Evolutionary conservation across 2,797 vertebrate genomes (phyloP), one percentile per base, ranked within the genome.

Genomic region (Poeciliopsis paucimaculata): DNA sequence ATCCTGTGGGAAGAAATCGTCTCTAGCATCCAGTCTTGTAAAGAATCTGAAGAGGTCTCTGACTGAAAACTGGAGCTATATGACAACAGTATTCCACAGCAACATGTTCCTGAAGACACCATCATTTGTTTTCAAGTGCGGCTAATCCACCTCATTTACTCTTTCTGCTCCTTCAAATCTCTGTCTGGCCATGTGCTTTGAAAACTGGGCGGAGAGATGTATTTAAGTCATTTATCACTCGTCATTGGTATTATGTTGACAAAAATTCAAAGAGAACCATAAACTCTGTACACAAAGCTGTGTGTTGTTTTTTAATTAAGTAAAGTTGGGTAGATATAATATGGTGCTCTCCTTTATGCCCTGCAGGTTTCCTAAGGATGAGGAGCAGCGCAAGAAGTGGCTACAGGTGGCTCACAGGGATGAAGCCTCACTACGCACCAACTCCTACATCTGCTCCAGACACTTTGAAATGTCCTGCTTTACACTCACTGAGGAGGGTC

Each of bases 391-490:
- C 41, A 76, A 7, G 34, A 18, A 36, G n/a, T 94, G 93, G 93
- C 76, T 94, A 74, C 45, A n/a, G 0, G 53, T 80, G 75, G 88
- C 93, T 1, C 93, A 93, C 70, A 77, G 93, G 72, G 93, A 93
- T n/a, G 87, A 91, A n/a, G 85, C 84, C 71, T 94, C 93, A 0
- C 74, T 94, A 12, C 78, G 90, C 0, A 5, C 45, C 0, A 78
- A 55, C 18, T 93, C 90, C 76, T 62, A 26, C 62, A 84, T 94
- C 76, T 94, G 93, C 77, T 94, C 93, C 0, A 82, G 76, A 72
- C 93, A 94, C 90, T 94, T 94, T 18, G 82, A 83, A 0, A 18
- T 79, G 1, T 82, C 82, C 41, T 91, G 91, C 75, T 92, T 91
- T 75, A 46, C 43, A 0, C 45, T 53, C 57, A 81, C 23, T 0